phyloP scores from a whole-genome alignment of 2,113 vertebrate species.

The Seriola rivoliana region DNA sequence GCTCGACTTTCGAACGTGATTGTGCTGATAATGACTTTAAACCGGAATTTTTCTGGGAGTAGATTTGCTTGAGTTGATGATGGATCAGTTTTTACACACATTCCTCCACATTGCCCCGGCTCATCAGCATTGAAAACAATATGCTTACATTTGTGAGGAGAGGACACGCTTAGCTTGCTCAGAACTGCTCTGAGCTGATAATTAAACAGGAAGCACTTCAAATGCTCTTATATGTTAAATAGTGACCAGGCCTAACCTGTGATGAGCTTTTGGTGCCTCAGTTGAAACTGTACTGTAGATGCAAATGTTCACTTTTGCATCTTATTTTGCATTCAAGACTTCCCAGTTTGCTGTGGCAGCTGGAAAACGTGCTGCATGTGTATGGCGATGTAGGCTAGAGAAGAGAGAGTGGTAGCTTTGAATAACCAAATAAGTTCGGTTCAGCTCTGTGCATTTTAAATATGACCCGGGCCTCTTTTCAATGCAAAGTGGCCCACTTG shows the following conservation, averaged over 20 bases:
- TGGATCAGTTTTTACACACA: neutral
- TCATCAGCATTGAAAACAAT: neutral
- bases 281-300: conserved; percentile 67
- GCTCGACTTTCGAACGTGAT: neutral
- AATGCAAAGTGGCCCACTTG: conserved; percentile 81
- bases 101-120: neutral
- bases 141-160: neutral
- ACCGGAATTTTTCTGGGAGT: neutral
- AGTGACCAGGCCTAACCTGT: neutral
- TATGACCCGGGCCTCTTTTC: conserved; percentile 36
- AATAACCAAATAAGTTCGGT: conserved; percentile 82
- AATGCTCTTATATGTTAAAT: conserved; percentile 14
- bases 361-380: conserved; percentile 17
- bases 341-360: conserved; percentile 62
- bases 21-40: neutral
- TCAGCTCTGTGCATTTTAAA: conserved; percentile 66
- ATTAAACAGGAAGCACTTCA: neutral
- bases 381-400: conserved; percentile 25
- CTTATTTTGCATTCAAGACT: conserved; percentile 82
- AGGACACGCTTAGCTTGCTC: neutral
- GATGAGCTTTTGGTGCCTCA: neutral
- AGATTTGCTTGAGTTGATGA: conserved; percentile 15
- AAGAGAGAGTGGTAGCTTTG: conserved; percentile 78
- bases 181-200: neutral
- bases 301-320: conserved; percentile 86